phyloP scores from a whole-genome alignment of 2,888 invertebrate genomes.

The Tenthredo livida region DNA sequence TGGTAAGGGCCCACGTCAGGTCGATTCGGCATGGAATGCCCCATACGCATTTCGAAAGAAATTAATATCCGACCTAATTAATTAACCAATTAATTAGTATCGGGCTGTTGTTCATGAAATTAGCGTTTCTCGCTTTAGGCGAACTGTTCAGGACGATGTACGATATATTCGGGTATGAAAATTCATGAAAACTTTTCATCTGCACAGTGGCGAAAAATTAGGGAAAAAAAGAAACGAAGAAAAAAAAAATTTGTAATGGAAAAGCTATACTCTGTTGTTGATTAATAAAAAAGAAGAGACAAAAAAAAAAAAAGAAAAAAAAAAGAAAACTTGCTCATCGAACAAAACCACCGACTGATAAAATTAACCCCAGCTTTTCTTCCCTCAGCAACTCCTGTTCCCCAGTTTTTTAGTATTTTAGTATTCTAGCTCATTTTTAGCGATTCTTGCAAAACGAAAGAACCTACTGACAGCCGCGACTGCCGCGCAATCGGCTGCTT shows the following conservation, averaged over 20 bases:
- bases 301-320: conserved; percentile 47
- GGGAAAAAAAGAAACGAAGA: neutral
- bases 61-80: neutral
- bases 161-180: neutral
- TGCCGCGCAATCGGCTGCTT: too few relatives aligned
- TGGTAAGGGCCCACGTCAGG: too few relatives aligned
- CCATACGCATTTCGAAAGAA: neutral
- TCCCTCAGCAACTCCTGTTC: neutral
- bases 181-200: neutral
- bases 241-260: conserved; percentile 13
- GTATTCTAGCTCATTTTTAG: too few relatives aligned
- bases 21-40: too few relatives aligned
- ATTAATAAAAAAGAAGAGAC: conserved; percentile 48
- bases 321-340: conserved; percentile 44
- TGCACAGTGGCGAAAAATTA: conserved; percentile 38
- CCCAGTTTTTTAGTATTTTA: too few relatives aligned
- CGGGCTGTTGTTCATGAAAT: neutral
- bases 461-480: too few relatives aligned
- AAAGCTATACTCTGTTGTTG: conserved; percentile 53
- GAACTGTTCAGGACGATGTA: neutral
- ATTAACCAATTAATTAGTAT: neutral
- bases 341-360: neutral
- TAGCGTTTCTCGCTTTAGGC: neutral
- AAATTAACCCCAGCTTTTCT: conserved; percentile 9
- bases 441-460: too few relatives aligned